Conservation (phyloP, 2,797 vertebrate species). For the Loriculus beryllinus region DNA sequence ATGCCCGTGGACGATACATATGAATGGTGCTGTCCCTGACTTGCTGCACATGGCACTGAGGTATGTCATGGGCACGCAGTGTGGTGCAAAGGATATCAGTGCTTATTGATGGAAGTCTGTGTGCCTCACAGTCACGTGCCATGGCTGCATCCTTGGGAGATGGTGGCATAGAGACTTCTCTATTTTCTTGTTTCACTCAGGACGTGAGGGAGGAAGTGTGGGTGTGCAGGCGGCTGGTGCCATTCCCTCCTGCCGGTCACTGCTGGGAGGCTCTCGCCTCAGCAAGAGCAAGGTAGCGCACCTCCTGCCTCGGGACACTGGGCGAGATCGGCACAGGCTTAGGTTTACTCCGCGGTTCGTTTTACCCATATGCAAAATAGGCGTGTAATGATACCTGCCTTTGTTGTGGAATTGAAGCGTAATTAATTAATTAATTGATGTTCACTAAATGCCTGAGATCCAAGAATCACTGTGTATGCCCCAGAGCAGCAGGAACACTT, state of each 20-base stretch:
- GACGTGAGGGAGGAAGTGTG: not conserved
- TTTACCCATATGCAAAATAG: slow-evolving; percentile 22
- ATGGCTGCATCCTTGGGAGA: not conserved
- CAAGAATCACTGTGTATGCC: not conserved
- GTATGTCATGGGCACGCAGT: accelerated
- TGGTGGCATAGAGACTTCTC: accelerated
- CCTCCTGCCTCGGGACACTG: not conserved
- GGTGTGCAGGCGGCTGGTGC: not conserved
- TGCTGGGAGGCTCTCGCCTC: accelerated
- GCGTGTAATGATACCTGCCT: slow-evolving; percentile 22
- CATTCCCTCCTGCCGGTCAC: accelerated
- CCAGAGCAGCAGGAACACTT: not conserved
- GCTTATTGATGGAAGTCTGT: not conserved
- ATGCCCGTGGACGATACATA: accelerated
- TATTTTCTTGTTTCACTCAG: not conserved
- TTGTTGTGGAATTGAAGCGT: slow-evolving; percentile 44
- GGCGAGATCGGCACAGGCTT: not conserved
- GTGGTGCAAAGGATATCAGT: not conserved
- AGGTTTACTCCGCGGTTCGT: not conserved
- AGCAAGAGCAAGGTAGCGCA: not conserved
- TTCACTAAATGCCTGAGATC: slow-evolving; percentile 18
- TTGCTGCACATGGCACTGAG: not conserved
- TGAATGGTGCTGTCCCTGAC: not conserved
- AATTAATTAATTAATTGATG: slow-evolving; percentile 61
- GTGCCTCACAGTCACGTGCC: accelerated